Base-by-base conservation (phyloP, 1,140 invertebrate genomes). In the Lepidurus arcticus region DNA sequence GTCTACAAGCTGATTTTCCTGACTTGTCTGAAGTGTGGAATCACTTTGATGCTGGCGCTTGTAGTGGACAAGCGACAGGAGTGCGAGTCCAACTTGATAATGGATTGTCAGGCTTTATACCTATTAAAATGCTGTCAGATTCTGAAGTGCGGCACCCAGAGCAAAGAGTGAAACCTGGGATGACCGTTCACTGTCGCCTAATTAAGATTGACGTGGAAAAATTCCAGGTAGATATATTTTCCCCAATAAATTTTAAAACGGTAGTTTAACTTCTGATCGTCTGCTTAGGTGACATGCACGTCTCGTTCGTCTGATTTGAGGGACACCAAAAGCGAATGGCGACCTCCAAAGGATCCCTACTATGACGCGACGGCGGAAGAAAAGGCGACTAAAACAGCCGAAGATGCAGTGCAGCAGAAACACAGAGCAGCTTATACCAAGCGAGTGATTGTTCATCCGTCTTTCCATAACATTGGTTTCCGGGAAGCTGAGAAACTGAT, bases 1-100 rank as follows among this genome's bases (percentile, higher is more conserved):
- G 98, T 87, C 86, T 93, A 80, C 76, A 76, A 42, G 76, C 65
- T 85, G 93, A 97, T 84, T 98, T 98, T 82, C 92, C 94, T 0
- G 96, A 98, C 84, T 86, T 98, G 1, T 95, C 94, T 47, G 96
- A 99, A 86, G 90, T 98, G 6, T 98, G 97, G 97, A 96, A 96
- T 87, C 97, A 99, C 86, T 98, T 98, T 87, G 97, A 98, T 86
- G 92, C 94, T 65, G 94, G 93, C 44, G 91, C 92, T 26, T 99
- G 98, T 87, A 96, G 94, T 0, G 98, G 98, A 0, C 93, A 96
- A 85, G 94, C 97, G 1, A 93, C 93, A 0, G 98, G 98, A 1
- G 92, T 99, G 0, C 89, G 93, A 78, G 87, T 96, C 1, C 88
- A 92, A 0, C 85, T 99, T 0, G 98, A 99, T 83, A 99, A 99